phyloP scores from a whole-genome alignment of 2,888 invertebrate species.

The Apamea monoglypha region DNA sequence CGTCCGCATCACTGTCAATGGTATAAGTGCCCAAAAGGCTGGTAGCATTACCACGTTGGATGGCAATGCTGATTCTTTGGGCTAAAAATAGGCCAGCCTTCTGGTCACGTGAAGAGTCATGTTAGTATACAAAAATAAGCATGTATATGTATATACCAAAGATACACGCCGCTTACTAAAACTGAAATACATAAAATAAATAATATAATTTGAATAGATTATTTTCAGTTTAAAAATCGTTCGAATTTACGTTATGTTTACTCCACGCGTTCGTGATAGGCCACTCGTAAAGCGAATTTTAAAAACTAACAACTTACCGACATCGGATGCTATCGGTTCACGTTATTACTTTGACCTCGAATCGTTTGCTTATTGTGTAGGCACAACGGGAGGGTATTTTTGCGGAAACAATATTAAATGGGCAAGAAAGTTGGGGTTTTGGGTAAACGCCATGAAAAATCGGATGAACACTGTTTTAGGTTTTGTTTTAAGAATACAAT shows the following conservation, averaged over 20 bases:
- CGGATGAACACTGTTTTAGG: no score
- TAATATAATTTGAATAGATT: neutral
- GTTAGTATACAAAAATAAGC: no score
- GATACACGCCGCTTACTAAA: no score
- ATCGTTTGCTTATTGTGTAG: conserved; percentile 65
- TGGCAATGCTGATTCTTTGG: no score
- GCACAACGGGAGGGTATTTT: conserved; percentile 63
- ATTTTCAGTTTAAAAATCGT: neutral
- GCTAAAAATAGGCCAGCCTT: no score
- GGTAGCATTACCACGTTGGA: no score
- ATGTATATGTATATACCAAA: no score
- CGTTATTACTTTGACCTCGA: conserved; percentile 79
- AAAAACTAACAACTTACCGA: conserved; percentile 74
- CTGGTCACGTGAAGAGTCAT: no score
- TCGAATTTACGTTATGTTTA: neutral
- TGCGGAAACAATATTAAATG: conserved; percentile 12
- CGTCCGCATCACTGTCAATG: no score
- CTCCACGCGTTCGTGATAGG: neutral
- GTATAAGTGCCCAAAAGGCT: no score
- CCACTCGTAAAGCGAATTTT: conserved; percentile 65
- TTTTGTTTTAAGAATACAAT: no score
- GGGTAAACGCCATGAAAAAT: neutral
- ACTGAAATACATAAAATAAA: no score
- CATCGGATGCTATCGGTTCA: conserved; percentile 74
- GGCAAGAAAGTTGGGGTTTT: neutral